Evolutionary conservation across 2,797 vertebrate species (phyloP), one percentile per base, ranked within the genome.

Genomic region (Periparus ater): DNA sequence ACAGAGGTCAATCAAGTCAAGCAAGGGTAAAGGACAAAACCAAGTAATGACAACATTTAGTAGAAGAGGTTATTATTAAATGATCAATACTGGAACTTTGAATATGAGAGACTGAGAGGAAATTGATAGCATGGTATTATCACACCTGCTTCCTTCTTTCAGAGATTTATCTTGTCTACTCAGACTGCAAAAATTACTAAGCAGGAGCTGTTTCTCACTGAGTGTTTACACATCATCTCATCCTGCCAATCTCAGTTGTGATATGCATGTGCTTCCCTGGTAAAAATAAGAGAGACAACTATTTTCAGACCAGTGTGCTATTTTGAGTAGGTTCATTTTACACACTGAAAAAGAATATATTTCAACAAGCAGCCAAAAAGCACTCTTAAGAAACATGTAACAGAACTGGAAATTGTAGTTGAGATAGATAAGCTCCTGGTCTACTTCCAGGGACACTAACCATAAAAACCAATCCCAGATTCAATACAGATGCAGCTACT

Each of bases 281-380:
- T 76, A 95, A 95, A 93, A 94, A 82, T 71, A 93, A 78, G 63
- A 81, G 18, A 75, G 14, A 89, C 19, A 65, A 95, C 85, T 95
- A 89, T 93, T 95, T 96, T 95, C 92, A 91, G 83, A 55, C 44
- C 38, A 78, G 67, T 7, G 21, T 63, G 88, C 81, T 95, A 94
- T 92, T 95, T 82, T 77, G 84, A 95, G 77, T 45, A 82, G 60
- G 61, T 87, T 91, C 57, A 17, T 89, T 92, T 93, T 93, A 93
- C 60, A 74, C 60, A 74, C 30, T 63, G 71, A 94, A 70, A 86
- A 77, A 81, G n/a, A 91, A 47, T 57, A 23, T 50, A 81, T 36
- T 95, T 88, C 85, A 83, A 83, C 50, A 81, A 61, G 74, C 71
- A 89, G 90, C 32, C 26, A 11, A 79, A 81, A 91, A 81, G 25